Base-by-base conservation (phyloP, 2,113 vertebrate species). In the Labeo catla region DNA sequence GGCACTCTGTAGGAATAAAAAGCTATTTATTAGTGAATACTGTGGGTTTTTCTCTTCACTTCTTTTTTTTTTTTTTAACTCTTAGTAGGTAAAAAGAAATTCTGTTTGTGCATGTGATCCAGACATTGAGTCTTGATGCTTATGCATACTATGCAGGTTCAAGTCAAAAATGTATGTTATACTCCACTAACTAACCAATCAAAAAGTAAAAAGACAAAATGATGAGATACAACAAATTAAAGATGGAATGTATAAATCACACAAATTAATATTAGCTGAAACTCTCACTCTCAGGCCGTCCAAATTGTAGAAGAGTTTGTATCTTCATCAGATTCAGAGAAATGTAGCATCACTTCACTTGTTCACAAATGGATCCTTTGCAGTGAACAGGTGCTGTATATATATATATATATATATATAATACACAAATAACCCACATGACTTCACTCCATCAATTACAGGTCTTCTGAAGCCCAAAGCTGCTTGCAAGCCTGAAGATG, bases 241-340 rank as follows among this genome's bases (percentile, higher is more conserved):
- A 74, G 34, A n/a, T 39, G 8, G 15, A 90, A 87, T 59, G 76
- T 45, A 81, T 77, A 81, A 78, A 91, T 54, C 50, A 57, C 0
- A 57, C 19, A 57, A 7, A 57, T 16, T 0, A 6, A 4, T 2
- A 19, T 21, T 21, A 19, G 16, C 16, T 57, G 52, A 57, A 57
- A 16, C 16, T 57, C 15, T 57, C 6, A 19, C 15, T 7, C 7
- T 1, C 8, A 6, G 54, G 19, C 21, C 6, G 4, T 59, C 16
- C 4, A 21, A 59, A 4, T 39, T 39, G 39, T 39, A 39, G 16
- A 21, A 8, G 16, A 21, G 16, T 59, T 21, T 6, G 52, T 57
- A 16, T 57, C 52, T 3, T 39, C 39, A 39, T 39, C 39, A 39
- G 39, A 3, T 39, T 39, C 4, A 4, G 39, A 39, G 4, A 39